phyloP scores from a whole-genome alignment of 2,113 vertebrate genomes.

The Cinclus mexicanus region DNA sequence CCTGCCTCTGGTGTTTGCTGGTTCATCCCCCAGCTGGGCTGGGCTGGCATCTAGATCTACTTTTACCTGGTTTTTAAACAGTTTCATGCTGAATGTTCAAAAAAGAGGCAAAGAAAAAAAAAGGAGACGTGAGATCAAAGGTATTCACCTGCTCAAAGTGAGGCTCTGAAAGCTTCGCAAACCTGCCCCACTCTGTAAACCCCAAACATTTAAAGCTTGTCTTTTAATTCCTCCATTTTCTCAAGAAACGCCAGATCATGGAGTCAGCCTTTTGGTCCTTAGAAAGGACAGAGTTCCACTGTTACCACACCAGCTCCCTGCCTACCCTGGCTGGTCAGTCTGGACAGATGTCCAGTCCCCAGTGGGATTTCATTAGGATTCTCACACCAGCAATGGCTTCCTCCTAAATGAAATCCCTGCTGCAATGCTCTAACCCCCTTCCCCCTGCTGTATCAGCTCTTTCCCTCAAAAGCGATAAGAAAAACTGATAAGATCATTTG shows the following conservation, averaged over 20 bases:
- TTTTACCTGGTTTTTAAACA: neutral
- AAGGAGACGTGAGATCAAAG: neutral
- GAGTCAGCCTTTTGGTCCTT: neutral
- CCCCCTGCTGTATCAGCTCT: neutral
- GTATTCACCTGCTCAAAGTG: neutral
- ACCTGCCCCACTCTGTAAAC: neutral
- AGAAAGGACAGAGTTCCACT: neutral
- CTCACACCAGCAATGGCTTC: neutral
- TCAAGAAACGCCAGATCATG: neutral
- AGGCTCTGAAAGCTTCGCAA: neutral
- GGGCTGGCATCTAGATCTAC: neutral
- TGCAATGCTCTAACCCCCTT: neutral
- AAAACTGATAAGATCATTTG: constrained; percentile 11
- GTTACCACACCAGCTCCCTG: neutral
- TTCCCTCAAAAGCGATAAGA: neutral
- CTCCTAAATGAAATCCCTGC: neutral
- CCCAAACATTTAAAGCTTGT: neutral
- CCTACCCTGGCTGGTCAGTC: neutral
- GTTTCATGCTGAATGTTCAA: neutral
- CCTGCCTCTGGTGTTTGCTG: accelerated
- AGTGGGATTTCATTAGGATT: neutral
- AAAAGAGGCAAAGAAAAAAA: no score
- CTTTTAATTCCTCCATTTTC: neutral
- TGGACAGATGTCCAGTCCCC: neutral
- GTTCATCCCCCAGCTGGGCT: neutral